These are phyloP conservation scores for Potamarius usumacintae DNA, from an alignment of 2,113 vertebrate genomes.

Conservation along the genomic window DNA sequence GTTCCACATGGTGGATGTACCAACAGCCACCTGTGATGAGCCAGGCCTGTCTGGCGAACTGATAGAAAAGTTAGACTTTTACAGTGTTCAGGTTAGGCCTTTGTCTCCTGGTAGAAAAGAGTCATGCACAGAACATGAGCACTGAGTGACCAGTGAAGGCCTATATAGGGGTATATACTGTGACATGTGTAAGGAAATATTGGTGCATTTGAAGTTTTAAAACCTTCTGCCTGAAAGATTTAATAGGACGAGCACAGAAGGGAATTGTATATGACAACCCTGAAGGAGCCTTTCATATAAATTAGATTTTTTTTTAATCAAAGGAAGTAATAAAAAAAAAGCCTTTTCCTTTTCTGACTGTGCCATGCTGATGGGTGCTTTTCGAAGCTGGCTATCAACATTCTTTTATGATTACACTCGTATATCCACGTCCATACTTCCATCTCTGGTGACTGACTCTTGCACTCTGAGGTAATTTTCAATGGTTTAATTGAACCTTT, in stretches of 20 bases:
- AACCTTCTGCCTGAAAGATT: constrained; percentile 79
- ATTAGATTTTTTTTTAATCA: constrained; percentile 71
- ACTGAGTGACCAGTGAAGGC: constrained; percentile 64
- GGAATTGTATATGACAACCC: constrained; percentile 69
- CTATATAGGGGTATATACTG: constrained; percentile 68
- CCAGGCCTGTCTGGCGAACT: constrained; percentile 45
- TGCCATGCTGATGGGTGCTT: constrained; percentile 67
- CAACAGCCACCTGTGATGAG: constrained; percentile 52
- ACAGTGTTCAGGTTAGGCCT: constrained; percentile 61
- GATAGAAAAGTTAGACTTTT: constrained; percentile 73
- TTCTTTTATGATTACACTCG: constrained; percentile 65
- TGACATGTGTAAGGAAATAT: constrained; percentile 76
- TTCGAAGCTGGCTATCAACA: constrained; percentile 62
- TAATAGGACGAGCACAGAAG: constrained; percentile 58
- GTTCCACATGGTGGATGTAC: constrained; percentile 7
- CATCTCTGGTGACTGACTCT: constrained; percentile 54
- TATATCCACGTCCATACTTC: constrained; percentile 53
- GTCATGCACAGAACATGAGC: constrained; percentile 61
- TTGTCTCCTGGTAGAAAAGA: constrained; percentile 59
- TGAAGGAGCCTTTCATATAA: constrained; percentile 64
- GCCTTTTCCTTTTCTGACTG: constrained; percentile 49
- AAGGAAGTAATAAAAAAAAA: constrained; percentile 77
- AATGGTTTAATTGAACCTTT: constrained; percentile 66
- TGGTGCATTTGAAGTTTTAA: constrained; percentile 79
- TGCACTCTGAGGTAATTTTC: constrained; percentile 56